Base-by-base conservation (phyloP, 2,888 invertebrate genomes). In the Campoplex capitator region DNA sequence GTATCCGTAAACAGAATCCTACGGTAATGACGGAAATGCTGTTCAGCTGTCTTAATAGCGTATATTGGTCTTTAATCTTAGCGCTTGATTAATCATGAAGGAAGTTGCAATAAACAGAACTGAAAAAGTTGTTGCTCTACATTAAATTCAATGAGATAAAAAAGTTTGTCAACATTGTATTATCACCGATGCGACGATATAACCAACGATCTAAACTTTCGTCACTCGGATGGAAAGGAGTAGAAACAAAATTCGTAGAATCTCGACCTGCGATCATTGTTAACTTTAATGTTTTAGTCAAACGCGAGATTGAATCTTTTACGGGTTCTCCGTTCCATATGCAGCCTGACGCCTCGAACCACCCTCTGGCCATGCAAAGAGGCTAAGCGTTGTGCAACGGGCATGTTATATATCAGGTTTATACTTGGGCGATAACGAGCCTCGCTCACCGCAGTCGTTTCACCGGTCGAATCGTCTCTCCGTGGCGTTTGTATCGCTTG, bases 371-470 rank as follows among this genome's bases (percentile, higher is more conserved):
- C 13, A n/a, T 58, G 35, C 54, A 35, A 51, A 73, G 42, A 51
- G 45, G 48, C 23, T 1, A 35, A 51, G 35, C 65, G 51, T 77
- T 67, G 23, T 23, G 65, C 35, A 67, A 67, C n/a, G 65, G 48
- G 35, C 48, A 77, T 77, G 48, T 18, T 67, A 76, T 65, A 65
- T 42, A 65, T 76, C 48, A 65, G 62, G 35, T 77, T 56, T 76
- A 65, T 35, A 62, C 62, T 23, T 28, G 70, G n/a, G 76, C 81
- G 76, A 85, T 85, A 85, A 85, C 71, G 62, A 81, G 85, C 28
- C 75, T 70, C 68, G 80, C 67, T 80, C 80, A 80, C 68, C 79
- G 75, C 65, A 81, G 62, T 81, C 58, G 70, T 76, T 83, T 75
- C 75, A 48, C 70, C 28, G 62, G 65, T 65, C 58, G 32, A 75